Evolutionary conservation across 2,888 invertebrate genomes (phyloP), one percentile per base, ranked within the genome.

Genomic region (Autographa pulchrina): DNA sequence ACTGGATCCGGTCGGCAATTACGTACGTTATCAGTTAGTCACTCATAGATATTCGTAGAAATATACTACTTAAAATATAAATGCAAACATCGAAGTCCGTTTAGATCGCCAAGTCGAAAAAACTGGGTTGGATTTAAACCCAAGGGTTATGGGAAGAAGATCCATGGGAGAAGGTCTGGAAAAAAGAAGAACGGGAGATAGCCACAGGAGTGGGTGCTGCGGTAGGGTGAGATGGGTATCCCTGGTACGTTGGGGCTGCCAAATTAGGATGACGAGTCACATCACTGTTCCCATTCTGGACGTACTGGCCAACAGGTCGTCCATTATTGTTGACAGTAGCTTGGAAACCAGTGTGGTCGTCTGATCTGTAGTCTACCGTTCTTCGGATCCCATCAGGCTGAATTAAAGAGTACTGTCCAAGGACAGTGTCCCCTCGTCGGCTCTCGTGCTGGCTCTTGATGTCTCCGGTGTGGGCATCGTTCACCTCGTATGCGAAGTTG

Each of bases 301-400:
- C 48, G 41, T 79, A 66, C 18, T 73, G 69, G 4, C 66, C 48
- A 9, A 70, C 32, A 20, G 78, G 65, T 65, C 82, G 81, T 4
- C 85, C 84, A 63, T 94, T 91, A 78, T 95, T 95, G 79, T 93
- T 95, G 0, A 96, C 96, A 6, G 95, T 94, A 35, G 96, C 96
- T 76, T 93, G 93, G 86, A 96, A 96, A 0, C 96, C 96, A 59
- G 94, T 92, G 52, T 93, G 86, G 32, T 96, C 94, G 83, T 96
- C 96, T 58, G 96, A 96, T 81, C 93, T 94, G 85, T 96, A 96
- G 70, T 96, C 96, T 1, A 96, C 96, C 6, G 92, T 96, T 80
- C 96, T 94, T 75, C 92, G 90, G 0, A 96, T 85, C 8, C 96
- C 96, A 88, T 96, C 96, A 68, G 96, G 94, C 77, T 96, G 96